Evolutionary conservation across 92 coral and sea anemone species (phyloP).

Genomic region (Epizoanthus stellaris): DNA sequence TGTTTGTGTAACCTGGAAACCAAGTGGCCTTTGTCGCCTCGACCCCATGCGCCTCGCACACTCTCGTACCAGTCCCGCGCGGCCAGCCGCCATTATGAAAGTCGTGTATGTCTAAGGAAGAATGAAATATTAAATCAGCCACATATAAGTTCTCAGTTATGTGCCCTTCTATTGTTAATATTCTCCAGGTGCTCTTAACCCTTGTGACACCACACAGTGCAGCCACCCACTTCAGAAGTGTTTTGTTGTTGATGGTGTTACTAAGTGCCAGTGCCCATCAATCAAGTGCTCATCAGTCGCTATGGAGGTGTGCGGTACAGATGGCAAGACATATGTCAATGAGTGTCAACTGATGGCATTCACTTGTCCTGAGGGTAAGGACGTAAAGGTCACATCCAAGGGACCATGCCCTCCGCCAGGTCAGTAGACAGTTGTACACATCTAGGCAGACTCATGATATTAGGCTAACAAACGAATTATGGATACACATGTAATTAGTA

Average conservation of each 20-base stretch:
- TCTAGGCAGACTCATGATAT: background rate
- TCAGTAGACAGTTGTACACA: background rate
- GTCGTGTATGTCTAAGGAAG: background rate
- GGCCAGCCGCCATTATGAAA: no score
- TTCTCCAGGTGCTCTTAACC: slow-evolving; percentile 29
- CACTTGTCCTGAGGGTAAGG: slow-evolving; percentile 37
- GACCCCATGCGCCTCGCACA: no score
- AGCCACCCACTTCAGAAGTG: slow-evolving; percentile 72
- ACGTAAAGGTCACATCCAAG: slow-evolving; percentile 20
- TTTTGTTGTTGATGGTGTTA: slow-evolving; percentile 27
- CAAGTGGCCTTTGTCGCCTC: no score
- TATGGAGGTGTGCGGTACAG: slow-evolving; percentile 77
- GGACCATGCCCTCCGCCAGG: slow-evolving; percentile 28
- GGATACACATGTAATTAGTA: no score
- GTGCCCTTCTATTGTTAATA: background rate
- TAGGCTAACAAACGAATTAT: background rate
- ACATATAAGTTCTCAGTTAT: background rate
- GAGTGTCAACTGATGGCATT: slow-evolving; percentile 45
- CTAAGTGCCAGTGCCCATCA: slow-evolving; percentile 62
- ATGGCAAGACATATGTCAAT: slow-evolving; percentile 74
- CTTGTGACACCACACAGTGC: slow-evolving; percentile 58
- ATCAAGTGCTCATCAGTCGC: slow-evolving; percentile 45
- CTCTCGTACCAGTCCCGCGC: no score
- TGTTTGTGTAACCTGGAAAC: no score
- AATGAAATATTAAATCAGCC: background rate